phyloP scores from a whole-genome alignment of 1,140 invertebrate genomes.

The Phthorimaea operculella region DNA sequence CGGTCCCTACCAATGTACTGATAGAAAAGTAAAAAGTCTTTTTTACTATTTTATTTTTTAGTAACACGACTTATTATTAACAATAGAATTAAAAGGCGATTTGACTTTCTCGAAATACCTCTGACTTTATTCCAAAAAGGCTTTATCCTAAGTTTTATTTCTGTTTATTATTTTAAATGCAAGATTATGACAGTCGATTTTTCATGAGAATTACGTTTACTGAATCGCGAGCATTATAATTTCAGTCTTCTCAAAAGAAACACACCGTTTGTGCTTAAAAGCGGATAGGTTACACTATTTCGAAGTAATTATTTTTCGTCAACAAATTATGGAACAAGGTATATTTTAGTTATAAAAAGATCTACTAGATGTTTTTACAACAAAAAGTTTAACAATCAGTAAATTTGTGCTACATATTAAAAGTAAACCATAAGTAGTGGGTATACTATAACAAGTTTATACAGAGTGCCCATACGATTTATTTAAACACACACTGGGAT shows the following conservation, averaged over 20 bases:
- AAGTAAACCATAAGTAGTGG: slow-evolving; percentile 6
- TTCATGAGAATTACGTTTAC: neutral
- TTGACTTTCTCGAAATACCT: slow-evolving; percentile 13
- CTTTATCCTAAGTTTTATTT: neutral
- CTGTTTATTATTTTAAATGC: neutral
- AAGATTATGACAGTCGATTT: neutral
- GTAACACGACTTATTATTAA: slow-evolving; percentile 31
- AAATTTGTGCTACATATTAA: slow-evolving; percentile 11
- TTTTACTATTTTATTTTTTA: slow-evolving; percentile 13
- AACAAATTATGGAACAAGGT: too few species aligned
- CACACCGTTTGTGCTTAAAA: neutral
- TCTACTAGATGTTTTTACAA: neutral
- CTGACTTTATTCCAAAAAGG: slow-evolving; percentile 8
- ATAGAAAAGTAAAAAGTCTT: too few species aligned
- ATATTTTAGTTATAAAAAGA: neutral
- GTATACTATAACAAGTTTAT: slow-evolving; percentile 16
- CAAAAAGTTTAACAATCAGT: neutral
- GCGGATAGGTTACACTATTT: too few species aligned
- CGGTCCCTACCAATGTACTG: too few species aligned
- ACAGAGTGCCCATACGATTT: neutral
- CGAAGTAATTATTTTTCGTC: too few species aligned
- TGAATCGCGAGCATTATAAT: slow-evolving; percentile 2
- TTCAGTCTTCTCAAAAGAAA: slow-evolving; percentile 6
- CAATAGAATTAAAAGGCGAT: slow-evolving; percentile 25
- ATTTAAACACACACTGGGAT: too few species aligned